Evolutionary conservation across 2,797 vertebrate genomes (phyloP).

Genomic region (Labroides dimidiatus): DNA sequence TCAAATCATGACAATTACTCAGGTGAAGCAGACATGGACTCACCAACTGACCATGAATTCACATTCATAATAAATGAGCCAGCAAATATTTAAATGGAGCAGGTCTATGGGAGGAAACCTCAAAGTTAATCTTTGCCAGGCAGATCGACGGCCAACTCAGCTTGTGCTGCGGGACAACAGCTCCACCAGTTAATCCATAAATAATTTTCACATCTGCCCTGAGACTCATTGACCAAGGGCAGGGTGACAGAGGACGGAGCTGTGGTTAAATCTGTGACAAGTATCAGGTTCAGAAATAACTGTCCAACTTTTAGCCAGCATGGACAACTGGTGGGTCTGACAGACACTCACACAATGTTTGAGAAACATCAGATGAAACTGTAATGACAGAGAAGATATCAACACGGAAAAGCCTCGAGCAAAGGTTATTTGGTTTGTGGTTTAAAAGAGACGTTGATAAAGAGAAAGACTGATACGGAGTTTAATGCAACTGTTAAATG

Average conservation of each 20-base stretch:
- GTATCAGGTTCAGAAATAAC: slow-evolving; percentile 11
- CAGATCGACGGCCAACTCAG: slow-evolving; percentile 47
- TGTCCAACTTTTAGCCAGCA: slow-evolving; percentile 14
- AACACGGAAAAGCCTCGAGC: too few relatives aligned
- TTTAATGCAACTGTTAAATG: neutral
- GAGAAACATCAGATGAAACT: too few relatives aligned
- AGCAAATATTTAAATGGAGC: slow-evolving; percentile 75
- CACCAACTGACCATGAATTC: slow-evolving; percentile 69
- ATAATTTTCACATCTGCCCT: slow-evolving; percentile 67
- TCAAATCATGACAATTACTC: slow-evolving; percentile 56
- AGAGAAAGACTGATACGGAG: neutral
- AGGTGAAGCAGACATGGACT: slow-evolving; percentile 49
- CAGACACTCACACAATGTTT: neutral
- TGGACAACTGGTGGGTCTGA: neutral
- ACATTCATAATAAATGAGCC: slow-evolving; percentile 75
- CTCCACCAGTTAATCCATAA: slow-evolving; percentile 66
- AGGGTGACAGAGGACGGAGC: slow-evolving; percentile 20
- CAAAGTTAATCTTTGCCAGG: slow-evolving; percentile 73
- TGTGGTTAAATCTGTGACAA: slow-evolving; percentile 26
- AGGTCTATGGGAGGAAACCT: slow-evolving; percentile 64
- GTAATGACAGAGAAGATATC: too few relatives aligned
- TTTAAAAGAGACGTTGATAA: neutral
- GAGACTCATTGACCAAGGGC: slow-evolving; percentile 51
- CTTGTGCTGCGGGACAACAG: slow-evolving; percentile 53
- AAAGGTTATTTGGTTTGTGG: neutral